Base-by-base conservation (phyloP, 1,140 invertebrate genomes). In the Lordiphosa mommai region DNA sequence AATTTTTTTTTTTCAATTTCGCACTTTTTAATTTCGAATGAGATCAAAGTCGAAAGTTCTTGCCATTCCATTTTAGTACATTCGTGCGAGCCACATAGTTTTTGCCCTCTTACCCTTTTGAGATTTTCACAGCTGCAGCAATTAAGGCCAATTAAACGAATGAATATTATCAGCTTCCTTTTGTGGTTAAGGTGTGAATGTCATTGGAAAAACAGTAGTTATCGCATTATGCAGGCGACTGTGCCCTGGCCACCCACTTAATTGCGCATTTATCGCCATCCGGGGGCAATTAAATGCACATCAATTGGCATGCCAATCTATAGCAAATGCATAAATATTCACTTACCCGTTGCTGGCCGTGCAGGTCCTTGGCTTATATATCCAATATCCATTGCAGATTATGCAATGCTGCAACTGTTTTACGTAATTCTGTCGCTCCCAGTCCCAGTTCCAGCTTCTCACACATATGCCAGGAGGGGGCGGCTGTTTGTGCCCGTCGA, bases 221-320 rank as follows among this genome's bases (percentile, higher is more conserved):
- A 23, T 40, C n/a, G 33, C 43, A 13, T 16, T 23, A 43, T 53
- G 23, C 17, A 37, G 38, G 9, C 14, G 32, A 17, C 29, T 53
- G 10, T 27, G 37, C n/a, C 10, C 7, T 16, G 16, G 27, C 27
- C 29, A 56, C 37, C 30, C 53, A 13, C 29, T 17, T 48, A 50
- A 53, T 48, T 53, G 49, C 29, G 43, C 16, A 44, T 34, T 66
- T 46, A 60, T 65, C 49, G 4, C 10, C 32, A 33, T 27, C 41
- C 9, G 20, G 27, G 20, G 41, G 36, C 48, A 59, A 57, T 64
- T 50, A 65, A 55, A 40, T 38, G 41, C 48, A 49, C 40, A 65
- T 55, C 44, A 46, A 50, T 46, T 60, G 32, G 20, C 20, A 34
- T 20, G 41, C 44, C 46, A 53, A 20, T 48, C 16, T 2, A 17